Percentiles rank a stretch among this genome's conserved stretches.
phyloP scores from a whole-genome alignment of 2,113 vertebrate genomes.

The Solenodon paradoxus region DNA sequence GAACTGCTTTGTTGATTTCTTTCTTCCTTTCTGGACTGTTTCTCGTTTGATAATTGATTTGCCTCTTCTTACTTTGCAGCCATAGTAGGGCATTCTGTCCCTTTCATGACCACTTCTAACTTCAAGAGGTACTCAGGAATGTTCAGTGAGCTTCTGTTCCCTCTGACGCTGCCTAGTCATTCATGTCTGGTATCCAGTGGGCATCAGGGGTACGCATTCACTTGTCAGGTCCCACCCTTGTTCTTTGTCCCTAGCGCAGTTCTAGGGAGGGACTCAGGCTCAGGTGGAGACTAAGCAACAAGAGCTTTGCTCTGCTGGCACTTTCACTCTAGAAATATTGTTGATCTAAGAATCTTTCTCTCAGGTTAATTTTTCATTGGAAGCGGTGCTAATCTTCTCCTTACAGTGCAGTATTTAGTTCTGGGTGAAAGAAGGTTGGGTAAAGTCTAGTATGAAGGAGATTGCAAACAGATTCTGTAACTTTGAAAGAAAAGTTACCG shows the following conservation, averaged over 20 bases:
- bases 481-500: slow-evolving; percentile 6
- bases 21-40: no score
- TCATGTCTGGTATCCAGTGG: neutral
- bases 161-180: no score
- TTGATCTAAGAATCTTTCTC: neutral
- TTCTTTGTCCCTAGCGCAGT: neutral
- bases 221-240: rapidly evolving
- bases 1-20: no score
- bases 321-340: neutral
- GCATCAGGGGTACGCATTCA: rapidly evolving
- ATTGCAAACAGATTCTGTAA: neutral
- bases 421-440: neutral
- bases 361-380: neutral
- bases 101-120: neutral
- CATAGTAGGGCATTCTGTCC: no score
- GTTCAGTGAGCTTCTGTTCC: neutral
- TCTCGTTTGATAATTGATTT: no score
- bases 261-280: neutral
- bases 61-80: no score
- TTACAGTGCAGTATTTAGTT: neutral
- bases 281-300: neutral
- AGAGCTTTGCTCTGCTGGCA: neutral
- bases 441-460: neutral
- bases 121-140: neutral
- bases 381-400: neutral